Evolutionary conservation across 2,888 invertebrate species (phyloP), one percentile per base, ranked within the genome.

Genomic region (Steromphala cineraria): DNA sequence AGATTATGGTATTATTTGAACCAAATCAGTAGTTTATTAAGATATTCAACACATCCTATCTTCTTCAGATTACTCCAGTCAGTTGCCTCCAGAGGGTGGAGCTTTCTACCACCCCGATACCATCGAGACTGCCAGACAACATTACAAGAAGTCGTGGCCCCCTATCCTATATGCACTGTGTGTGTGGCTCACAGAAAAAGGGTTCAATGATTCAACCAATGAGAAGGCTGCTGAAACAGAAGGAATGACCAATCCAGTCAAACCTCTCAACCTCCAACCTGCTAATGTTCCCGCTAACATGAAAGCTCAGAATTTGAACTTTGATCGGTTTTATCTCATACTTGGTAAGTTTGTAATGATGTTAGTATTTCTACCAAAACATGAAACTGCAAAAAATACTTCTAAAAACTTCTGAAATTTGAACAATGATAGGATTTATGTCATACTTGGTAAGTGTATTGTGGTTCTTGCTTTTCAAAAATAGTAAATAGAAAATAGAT

Each of bases 91-190:
- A 53, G 93, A 93, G 76, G 99, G 99, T 77, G 99, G 99, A 4
- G 97, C 99, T 19, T 99, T 99, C 94, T 99, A 99, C 94, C 98
- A 98, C 0, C 97, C 97, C 40, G 99, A 99, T 91, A 98, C 98
- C 0, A 97, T 98, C 90, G 98, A 99, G 67, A 96, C 96, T 13
- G 97, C 98, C 0, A 96, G 98, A 75, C 96, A 96, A 19, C 98
- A 99, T 93, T 99, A 99, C 94, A 95, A 95, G 24, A 95, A 96
- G 87, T 96, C 98, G 0, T 99, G 99, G 99, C 98, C 99, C 0
- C 97, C 98, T 0, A 96, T 99, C 85, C 95, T 99, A 36, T 96
- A 98, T 92, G 99, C 99, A 0, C 97, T 98, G 0, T 96, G 98
- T 0, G 95, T 99, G 0, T 97, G 97, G 97, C 94, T 98, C 13